Percentiles rank a stretch among this genome's conserved stretches.
These are phyloP conservation scores for Melanotaenia parkinsoni DNA, from an alignment of 2,797 vertebrate species.

Conservation along the genomic window DNA sequence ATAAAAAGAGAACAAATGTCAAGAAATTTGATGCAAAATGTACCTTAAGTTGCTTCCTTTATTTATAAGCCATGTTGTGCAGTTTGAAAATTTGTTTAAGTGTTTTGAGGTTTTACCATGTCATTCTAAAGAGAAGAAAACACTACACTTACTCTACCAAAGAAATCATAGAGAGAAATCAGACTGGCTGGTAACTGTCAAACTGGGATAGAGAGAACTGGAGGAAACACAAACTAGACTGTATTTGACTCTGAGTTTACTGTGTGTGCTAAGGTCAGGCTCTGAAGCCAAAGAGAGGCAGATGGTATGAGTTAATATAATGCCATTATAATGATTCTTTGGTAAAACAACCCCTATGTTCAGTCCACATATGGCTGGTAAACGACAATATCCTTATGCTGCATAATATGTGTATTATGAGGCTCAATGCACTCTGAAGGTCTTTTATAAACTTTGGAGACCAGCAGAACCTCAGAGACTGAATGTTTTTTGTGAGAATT, in stretches of 20 bases:
- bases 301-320: slow-evolving; percentile 18
- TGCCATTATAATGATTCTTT: slow-evolving; percentile 2
- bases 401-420: background rate
- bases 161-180: background rate
- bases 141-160: no score
- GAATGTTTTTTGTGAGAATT: slow-evolving; percentile 5
- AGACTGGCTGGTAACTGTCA: slow-evolving; percentile 14
- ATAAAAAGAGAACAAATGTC: no score
- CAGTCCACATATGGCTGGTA: background rate
- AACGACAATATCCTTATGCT: background rate
- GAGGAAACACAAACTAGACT: slow-evolving; percentile 48
- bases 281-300: slow-evolving; percentile 13
- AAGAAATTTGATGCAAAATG: no score
- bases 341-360: background rate
- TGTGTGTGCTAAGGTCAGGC: slow-evolving; percentile 11
- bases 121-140: no score
- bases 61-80: no score
- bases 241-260: slow-evolving; percentile 21
- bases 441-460: background rate
- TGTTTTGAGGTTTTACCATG: no score
- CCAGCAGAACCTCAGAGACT: background rate
- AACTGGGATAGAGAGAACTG: slow-evolving; percentile 10
- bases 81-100: no score
- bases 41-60: no score
- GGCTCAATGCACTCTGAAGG: background rate